phyloP scores from a whole-genome alignment of 2,797 vertebrate genomes.

The Decapterus maruadsi region DNA sequence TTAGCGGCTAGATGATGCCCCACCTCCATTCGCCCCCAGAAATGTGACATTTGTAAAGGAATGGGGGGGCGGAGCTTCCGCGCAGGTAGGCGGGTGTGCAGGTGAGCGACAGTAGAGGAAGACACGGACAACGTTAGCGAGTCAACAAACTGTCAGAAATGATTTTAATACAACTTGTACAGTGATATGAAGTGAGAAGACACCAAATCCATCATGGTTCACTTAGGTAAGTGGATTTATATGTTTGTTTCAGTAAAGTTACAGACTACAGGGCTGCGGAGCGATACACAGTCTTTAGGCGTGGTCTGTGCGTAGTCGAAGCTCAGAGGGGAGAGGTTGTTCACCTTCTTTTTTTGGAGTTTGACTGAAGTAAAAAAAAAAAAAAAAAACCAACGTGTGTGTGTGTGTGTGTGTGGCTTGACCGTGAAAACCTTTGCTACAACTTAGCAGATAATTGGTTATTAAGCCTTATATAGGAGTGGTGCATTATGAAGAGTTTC shows the following conservation, averaged over 20 bases:
- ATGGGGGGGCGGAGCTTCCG: conserved; percentile 55
- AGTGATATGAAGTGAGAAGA: conserved; percentile 47
- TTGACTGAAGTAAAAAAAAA: neutral
- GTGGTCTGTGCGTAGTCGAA: conserved; percentile 60
- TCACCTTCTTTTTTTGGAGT: neutral
- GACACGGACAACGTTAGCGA: neutral
- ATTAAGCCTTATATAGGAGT: fast-evolving
- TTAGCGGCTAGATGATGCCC: no score
- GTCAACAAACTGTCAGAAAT: conserved; percentile 46
- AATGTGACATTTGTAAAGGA: neutral
- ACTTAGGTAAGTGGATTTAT: conserved; percentile 70
- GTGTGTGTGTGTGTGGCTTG: neutral
- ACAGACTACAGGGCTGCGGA: neutral
- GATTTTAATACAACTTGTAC: conserved; percentile 6
- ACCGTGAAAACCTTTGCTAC: neutral
- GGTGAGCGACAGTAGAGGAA: conserved; percentile 52
- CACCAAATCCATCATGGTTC: conserved; percentile 65
- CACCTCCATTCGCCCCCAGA: neutral
- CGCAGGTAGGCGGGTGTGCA: conserved; percentile 45
- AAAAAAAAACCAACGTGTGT: no score
- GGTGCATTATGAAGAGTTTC: neutral
- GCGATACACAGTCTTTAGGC: conserved; percentile 61
- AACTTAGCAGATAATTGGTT: no score
- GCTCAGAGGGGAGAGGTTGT: neutral
- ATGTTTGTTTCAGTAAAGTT: neutral